Conservation (phyloP, 2,888 invertebrate genomes). For the Drosophila prolongata region DNA sequence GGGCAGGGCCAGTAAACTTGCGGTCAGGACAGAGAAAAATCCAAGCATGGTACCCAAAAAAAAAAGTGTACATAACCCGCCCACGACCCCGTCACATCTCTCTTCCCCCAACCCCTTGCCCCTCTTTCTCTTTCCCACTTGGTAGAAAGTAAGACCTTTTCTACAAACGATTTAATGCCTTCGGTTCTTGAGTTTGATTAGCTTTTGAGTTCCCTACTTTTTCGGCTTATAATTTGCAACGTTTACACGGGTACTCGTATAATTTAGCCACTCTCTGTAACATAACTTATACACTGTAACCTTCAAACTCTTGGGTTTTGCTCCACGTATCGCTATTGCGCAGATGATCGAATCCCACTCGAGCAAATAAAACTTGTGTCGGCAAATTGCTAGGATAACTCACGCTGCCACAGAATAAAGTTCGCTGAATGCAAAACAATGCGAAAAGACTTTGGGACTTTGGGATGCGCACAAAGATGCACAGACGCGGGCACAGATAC, state of each 20-base stretch:
- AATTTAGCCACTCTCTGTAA: conserved; percentile 39
- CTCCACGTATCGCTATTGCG: conserved; percentile 82
- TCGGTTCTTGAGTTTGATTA: conserved; percentile 46
- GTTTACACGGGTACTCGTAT: conserved; percentile 22
- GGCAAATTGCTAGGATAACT: conserved; percentile 56
- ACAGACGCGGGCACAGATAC: conserved; percentile 21
- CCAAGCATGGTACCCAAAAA: conserved; percentile 5
- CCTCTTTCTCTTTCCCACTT: neutral
- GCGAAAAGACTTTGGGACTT: conserved; percentile 56
- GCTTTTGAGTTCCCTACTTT: conserved; percentile 41
- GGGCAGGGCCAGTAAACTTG: conserved; percentile 29
- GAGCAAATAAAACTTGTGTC: conserved; percentile 37
- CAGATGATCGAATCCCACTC: conserved; percentile 55
- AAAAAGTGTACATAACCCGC: conserved; percentile 40
- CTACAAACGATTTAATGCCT: conserved; percentile 41
- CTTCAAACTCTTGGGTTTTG: conserved; percentile 77
- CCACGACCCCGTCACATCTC: conserved; percentile 11
- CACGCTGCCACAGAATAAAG: conserved; percentile 47
- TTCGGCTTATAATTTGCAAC: conserved; percentile 54
- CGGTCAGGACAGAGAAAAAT: conserved; percentile 20
- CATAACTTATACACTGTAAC: conserved; percentile 77
- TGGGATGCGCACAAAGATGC: conserved; percentile 9
- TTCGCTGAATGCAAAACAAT: conserved; percentile 63
- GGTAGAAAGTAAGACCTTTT: conserved; percentile 32
- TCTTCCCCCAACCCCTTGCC: conserved; percentile 6